phyloP scores from a whole-genome alignment of 1,140 invertebrate species.

The Linepithema humile region DNA sequence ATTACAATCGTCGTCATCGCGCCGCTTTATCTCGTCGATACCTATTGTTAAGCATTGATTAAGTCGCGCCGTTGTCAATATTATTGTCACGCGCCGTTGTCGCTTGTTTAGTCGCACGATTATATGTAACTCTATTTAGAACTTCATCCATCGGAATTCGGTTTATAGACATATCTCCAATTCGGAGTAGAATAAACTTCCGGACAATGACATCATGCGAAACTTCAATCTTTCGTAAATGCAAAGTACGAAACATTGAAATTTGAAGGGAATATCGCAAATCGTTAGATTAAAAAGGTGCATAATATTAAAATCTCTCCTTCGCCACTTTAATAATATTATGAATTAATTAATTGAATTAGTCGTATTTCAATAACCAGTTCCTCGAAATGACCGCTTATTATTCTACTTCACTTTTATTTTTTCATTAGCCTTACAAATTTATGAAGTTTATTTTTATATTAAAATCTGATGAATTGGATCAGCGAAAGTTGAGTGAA shows the following conservation, averaged over 20 bases:
- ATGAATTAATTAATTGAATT: neutral
- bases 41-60: neutral
- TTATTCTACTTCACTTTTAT: conserved; percentile 17
- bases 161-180: conserved; percentile 18
- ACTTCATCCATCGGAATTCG: neutral
- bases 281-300: neutral
- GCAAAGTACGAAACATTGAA: neutral
- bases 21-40: neutral
- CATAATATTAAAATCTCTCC: too few relatives aligned
- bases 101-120: conserved; percentile 7
- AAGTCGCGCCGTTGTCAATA: neutral
- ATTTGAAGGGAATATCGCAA: neutral
- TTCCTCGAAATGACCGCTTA: neutral
- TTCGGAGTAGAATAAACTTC: neutral
- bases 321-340: neutral
- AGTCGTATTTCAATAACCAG: neutral
- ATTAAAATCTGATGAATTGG: conserved; percentile 7
- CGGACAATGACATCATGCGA: neutral
- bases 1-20: too few relatives aligned
- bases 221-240: neutral
- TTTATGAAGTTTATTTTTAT: conserved; percentile 30
- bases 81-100: neutral
- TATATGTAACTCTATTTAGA: conserved; percentile 29
- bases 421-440: neutral
- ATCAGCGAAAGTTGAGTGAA: conserved; percentile 2